Evolutionary conservation across 1,140 invertebrate species (phyloP), one percentile per base, ranked within the genome.

Genomic region (Ceratitis capitata): DNA sequence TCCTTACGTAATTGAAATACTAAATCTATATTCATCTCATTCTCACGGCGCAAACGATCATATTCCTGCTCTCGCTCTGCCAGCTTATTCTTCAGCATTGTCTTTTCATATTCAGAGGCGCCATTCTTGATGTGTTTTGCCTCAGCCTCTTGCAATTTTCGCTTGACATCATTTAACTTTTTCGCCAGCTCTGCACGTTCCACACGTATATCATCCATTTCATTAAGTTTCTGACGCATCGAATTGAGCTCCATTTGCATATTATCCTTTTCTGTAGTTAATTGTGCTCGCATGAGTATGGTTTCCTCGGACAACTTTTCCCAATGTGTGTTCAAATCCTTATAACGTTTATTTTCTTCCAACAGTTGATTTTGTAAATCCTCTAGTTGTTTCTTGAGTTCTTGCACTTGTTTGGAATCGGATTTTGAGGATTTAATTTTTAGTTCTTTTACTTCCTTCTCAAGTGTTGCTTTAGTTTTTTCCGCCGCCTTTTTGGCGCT

Each of bases 281-380:
- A 92, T 91, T 96, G 94, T 19, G 95, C 94, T 91, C 97, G 97
- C 82, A 95, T 95, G 0, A 96, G 93, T 0, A 96, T 95, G 87
- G 96, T 96, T 89, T 97, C 96, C 90, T 97, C 96, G 89, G 95
- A 95, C n/a, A 98, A 92, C 85, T 96, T 93, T 88, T 97, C 96
- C 91, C 97, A 96, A 90, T 96, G 97, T 3, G 93, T 93, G 39
- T 95, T 97, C 9, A 98, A 92, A 87, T 97, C 96, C 86, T 96
- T 95, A 90, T 96, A 96, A 87, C 96, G 95, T 85, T 95, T 94
- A 84, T 94, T 94, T 88, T 95, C 95, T 29, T 93, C 93, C 49
- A 93, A 93, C 47, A 97, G 87, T 53, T 94, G 93, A 87, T 93
- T 92, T 91, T 96, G 95, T 35, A 91, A 85, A 82, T 94, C 92